Evolutionary conservation across 2,797 vertebrate genomes (phyloP).

Genomic region (Dermochelys coriacea): DNA sequence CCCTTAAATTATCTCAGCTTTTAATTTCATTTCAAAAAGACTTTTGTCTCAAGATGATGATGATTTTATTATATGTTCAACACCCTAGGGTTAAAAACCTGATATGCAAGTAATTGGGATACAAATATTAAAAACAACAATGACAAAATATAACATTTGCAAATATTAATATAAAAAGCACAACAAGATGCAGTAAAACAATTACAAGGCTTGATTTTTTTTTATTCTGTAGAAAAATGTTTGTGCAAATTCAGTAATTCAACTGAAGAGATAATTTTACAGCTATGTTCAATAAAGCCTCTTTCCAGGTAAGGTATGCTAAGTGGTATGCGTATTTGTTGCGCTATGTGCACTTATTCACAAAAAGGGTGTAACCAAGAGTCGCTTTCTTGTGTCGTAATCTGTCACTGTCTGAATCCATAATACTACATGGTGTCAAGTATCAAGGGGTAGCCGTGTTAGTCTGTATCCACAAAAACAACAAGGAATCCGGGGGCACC

Average conservation of each 20-base stretch:
- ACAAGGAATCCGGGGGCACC: no score
- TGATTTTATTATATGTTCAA: slow-evolving; percentile 78
- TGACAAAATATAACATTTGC: slow-evolving; percentile 77
- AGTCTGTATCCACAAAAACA: no score
- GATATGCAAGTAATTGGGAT: slow-evolving; percentile 94
- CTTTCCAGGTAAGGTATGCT: slow-evolving; percentile 87
- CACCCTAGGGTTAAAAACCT: slow-evolving; percentile 87
- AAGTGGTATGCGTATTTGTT: slow-evolving; percentile 82
- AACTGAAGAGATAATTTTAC: slow-evolving; percentile 86
- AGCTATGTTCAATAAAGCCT: slow-evolving; percentile 89
- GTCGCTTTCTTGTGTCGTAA: background rate
- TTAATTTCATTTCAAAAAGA: slow-evolving; percentile 87
- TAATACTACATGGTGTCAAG: background rate
- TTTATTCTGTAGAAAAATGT: slow-evolving; percentile 84
- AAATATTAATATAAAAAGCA: slow-evolving; percentile 88
- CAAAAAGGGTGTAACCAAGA: background rate
- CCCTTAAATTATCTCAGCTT: slow-evolving; percentile 89
- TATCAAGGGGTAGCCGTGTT: no score
- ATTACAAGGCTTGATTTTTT: slow-evolving; percentile 82
- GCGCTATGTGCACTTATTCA: slow-evolving; percentile 12
- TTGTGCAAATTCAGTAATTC: slow-evolving; percentile 87
- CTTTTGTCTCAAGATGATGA: slow-evolving; percentile 83
- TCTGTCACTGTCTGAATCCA: slow-evolving; percentile 10
- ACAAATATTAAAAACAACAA: slow-evolving; percentile 79
- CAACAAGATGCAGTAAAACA: slow-evolving; percentile 85